Evolutionary conservation across 2,888 invertebrate species (phyloP), one percentile per base, ranked within the genome.

Genomic region (Ichneumon xanthorius): DNA sequence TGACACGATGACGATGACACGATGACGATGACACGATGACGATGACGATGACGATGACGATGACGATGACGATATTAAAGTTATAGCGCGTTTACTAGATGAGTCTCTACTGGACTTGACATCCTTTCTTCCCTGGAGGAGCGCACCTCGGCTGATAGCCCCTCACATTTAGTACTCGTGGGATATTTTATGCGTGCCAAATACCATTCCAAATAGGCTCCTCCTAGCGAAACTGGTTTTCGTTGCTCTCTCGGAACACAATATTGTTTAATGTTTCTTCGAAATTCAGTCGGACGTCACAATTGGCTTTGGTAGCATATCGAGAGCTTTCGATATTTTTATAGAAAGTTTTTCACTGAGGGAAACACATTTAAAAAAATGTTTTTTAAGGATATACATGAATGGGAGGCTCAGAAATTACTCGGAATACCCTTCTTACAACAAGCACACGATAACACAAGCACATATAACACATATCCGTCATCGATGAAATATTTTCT

Each of bases 111-210:
- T 73, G 50, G 9, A 45, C 19, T 19, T 58, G 19, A 26, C 58
- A 37, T 79, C 77, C 16, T 53, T 45, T 70, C 75, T n/a, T 33
- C 30, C 58, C 26, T 45, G 67, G 19, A 2, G 33, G 45, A 30
- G 16, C 63, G 48, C 70, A 77, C 22, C 48, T 68, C 73, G 40
- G 67, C 80, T 71, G 73, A 82, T 75, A 71, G 73, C 53, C 77
- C 19, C 63, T 65, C 58, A 80, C 80, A 76, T 82, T 82, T 61
- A 63, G 80, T 61, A 71, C 45, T 76, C 67, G 76, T 53, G 61
- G 61, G 80, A 77, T 85, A 71, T 75, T 82, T 80, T 40, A 82
- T 50, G 75, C 76, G 58, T 85, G 85, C 85, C 85, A 82, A 85
- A 82, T 82, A 76, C 68, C 76, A 30, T 37, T 50, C 53, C 72